These are phyloP conservation scores for Drosophila auraria DNA, from an alignment of 1,140 invertebrate genomes.

Conservation along the genomic window DNA sequence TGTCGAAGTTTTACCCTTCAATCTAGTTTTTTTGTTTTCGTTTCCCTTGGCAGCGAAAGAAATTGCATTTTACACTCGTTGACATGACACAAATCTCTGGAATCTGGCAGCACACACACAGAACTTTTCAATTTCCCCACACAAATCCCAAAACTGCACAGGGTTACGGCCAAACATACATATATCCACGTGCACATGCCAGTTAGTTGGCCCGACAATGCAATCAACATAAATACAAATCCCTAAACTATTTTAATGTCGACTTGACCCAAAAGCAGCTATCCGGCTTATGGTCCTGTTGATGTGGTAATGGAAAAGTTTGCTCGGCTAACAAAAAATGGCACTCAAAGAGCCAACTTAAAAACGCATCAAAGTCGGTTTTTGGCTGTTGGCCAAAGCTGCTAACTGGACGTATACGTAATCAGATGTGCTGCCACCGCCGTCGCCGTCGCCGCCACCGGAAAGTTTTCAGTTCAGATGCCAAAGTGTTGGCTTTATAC, in stretches of 20 bases:
- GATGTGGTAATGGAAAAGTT: slow-evolving; percentile 75
- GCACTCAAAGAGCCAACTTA: slow-evolving; percentile 57
- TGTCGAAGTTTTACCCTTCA: neutral
- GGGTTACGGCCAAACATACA: neutral
- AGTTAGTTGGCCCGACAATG: slow-evolving; percentile 71
- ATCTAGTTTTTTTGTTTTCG: slow-evolving; percentile 1
- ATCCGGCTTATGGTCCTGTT: slow-evolving; percentile 21
- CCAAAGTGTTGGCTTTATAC: slow-evolving; percentile 33
- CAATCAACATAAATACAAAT: slow-evolving; percentile 84
- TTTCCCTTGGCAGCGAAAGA: slow-evolving; percentile 50
- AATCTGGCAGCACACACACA: slow-evolving; percentile 42
- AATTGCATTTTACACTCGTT: slow-evolving; percentile 67
- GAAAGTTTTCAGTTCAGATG: slow-evolving; percentile 31
- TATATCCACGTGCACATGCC: slow-evolving; percentile 36
- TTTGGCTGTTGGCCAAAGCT: slow-evolving; percentile 66
- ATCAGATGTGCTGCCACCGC: slow-evolving; percentile 45
- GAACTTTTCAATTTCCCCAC: slow-evolving; percentile 75
- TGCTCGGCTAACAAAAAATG: slow-evolving; percentile 36
- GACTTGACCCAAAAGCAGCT: slow-evolving; percentile 58
- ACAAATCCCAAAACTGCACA: slow-evolving; percentile 30
- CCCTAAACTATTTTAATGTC: slow-evolving; percentile 83
- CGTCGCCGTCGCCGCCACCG: slow-evolving; percentile 7
- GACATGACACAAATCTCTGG: slow-evolving; percentile 57
- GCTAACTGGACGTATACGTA: slow-evolving; percentile 65
- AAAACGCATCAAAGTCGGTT: slow-evolving; percentile 72